A percentile compares a stretch with the other conserved stretches of the same genome.
phyloP scores from a whole-genome alignment of 2,113 vertebrate genomes.

The Tupaia tana region DNA sequence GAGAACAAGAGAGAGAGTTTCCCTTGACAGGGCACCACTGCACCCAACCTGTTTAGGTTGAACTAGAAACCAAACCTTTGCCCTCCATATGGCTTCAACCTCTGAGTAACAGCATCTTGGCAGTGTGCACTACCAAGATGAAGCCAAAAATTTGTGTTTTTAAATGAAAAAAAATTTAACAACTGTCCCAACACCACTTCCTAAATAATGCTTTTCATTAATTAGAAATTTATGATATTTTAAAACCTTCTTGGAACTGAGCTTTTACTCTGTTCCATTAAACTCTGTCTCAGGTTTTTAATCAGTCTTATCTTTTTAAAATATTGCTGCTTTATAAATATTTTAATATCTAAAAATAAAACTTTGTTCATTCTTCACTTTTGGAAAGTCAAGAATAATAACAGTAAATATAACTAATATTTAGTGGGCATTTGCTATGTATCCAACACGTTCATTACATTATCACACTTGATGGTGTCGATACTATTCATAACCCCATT shows the following conservation, averaged over 20 bases:
- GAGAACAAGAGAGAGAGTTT: no score
- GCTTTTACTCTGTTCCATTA: conserved; percentile 42
- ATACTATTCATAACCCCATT: not conserved
- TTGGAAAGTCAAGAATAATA: conserved; percentile 45
- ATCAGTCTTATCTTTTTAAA: conserved; percentile 47
- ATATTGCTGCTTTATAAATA: conserved; percentile 56
- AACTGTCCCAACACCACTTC: conserved; percentile 21
- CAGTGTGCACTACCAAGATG: no score
- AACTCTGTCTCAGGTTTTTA: conserved; percentile 34
- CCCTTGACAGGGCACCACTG: no score
- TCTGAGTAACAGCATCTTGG: no score
- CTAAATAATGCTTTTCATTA: conserved; percentile 13
- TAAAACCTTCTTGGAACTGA: not conserved
- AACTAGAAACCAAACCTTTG: no score
- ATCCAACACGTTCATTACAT: conserved; percentile 21
- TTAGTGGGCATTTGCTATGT: conserved; percentile 18
- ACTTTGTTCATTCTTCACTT: conserved; percentile 1
- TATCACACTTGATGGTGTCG: not conserved
- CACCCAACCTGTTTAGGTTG: no score
- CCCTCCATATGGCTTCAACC: no score
- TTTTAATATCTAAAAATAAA: conserved; percentile 26
- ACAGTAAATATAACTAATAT: conserved; percentile 16
- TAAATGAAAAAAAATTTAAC: conserved; percentile 60
- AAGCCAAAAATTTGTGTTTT: not conserved
- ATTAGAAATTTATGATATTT: conserved; percentile 62